A percentile compares a stretch with the other conserved stretches of the same genome.
Conservation (phyloP, 2,113 vertebrate species). For the Phylloscopus trochilus region DNA sequence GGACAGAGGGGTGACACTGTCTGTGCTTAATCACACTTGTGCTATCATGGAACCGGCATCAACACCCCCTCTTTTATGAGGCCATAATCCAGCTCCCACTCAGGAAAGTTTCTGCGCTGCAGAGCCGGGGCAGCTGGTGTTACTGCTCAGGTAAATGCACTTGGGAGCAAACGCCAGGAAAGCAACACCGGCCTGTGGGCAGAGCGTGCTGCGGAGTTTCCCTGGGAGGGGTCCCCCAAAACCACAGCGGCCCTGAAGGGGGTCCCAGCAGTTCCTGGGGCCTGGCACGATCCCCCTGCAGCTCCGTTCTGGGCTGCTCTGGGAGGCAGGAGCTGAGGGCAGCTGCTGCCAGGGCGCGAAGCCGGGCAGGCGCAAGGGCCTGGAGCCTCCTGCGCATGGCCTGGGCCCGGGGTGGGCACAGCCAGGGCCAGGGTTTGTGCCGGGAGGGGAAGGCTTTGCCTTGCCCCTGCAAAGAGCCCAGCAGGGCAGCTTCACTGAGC, state of each 20-base stretch:
- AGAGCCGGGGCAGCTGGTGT: background rate
- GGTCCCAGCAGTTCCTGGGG: background rate
- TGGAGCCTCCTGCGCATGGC: rapidly evolving
- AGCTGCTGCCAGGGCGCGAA: rapidly evolving
- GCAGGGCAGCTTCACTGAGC: background rate
- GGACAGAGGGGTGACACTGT: background rate
- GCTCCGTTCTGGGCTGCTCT: rapidly evolving
- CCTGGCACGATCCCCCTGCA: rapidly evolving
- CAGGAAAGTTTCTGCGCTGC: background rate
- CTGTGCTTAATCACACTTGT: background rate
- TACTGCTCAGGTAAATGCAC: rapidly evolving
- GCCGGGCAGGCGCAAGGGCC: rapidly evolving
- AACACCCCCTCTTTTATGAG: background rate
- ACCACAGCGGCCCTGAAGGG: background rate
- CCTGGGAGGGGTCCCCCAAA: background rate
- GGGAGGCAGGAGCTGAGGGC: background rate
- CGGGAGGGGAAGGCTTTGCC: rapidly evolving
- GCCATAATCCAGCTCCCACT: background rate
- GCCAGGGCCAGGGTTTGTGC: background rate
- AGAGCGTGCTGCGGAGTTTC: rapidly evolving
- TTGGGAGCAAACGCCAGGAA: background rate
- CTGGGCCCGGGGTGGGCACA: background rate
- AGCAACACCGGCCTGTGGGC: background rate
- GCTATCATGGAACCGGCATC: background rate
- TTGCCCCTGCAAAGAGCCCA: background rate